A percentile compares a stretch with the other conserved stretches of the same genome.
Evolutionary conservation across 2,888 invertebrate species (phyloP).

Genomic region (Acrocyrtus sp.): DNA sequence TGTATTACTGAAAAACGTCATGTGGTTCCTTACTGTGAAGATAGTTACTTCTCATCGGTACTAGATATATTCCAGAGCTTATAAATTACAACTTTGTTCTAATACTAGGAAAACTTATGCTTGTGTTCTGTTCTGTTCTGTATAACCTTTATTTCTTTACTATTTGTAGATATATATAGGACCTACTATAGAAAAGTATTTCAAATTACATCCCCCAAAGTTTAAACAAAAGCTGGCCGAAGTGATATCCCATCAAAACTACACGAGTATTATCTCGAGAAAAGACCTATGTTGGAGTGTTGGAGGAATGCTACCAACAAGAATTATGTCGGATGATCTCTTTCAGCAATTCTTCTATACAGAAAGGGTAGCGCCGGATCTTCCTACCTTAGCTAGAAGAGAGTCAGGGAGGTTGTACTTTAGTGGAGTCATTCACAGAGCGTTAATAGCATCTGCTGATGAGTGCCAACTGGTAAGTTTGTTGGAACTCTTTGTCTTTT

Average conservation of each 20-base stretch:
- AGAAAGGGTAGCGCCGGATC: not conserved
- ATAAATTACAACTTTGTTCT: too few species aligned
- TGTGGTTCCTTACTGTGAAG: too few species aligned
- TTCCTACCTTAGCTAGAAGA: not conserved
- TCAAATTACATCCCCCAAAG: conserved; percentile 13
- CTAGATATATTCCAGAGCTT: too few species aligned
- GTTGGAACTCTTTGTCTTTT: too few species aligned
- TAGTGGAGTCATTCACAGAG: conserved; percentile 7
- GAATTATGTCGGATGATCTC: not conserved
- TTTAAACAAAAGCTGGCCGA: not conserved
- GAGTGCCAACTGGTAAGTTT: too few species aligned
- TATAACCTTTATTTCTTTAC: too few species aligned
- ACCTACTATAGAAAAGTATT: conserved; percentile 13
- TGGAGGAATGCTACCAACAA: conserved; percentile 14
- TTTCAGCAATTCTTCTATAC: not conserved
- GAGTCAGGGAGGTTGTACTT: conserved; percentile 13
- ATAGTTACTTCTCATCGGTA: too few species aligned
- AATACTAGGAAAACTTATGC: too few species aligned
- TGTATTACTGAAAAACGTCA: too few species aligned
- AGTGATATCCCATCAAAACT: not conserved
- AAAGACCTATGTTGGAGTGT: conserved; percentile 2
- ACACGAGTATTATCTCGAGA: not conserved
- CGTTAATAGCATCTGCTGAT: too few species aligned
- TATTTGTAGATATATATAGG: conserved; percentile 16
- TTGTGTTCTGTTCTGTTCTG: too few species aligned